Conservation (phyloP, 2,888 invertebrate species). For the Chrysolina haemoptera region DNA sequence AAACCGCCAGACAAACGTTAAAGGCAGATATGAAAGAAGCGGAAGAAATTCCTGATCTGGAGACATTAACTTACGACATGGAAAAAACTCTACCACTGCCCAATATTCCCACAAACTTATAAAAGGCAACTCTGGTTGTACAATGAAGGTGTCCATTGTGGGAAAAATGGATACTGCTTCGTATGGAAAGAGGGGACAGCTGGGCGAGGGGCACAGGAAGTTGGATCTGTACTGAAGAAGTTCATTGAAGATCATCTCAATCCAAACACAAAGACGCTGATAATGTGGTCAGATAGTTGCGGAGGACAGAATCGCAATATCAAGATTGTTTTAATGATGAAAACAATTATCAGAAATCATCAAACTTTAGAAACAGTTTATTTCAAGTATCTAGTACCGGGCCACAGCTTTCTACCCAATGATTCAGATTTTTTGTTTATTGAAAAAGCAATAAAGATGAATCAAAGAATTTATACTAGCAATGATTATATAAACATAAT, state of each 20-base stretch:
- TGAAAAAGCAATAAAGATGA: conserved; percentile 2
- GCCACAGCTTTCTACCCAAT: not conserved
- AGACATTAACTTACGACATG: conserved; percentile 1
- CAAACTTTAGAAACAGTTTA: not conserved
- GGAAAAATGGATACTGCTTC: conserved; percentile 1
- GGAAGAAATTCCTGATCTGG: not conserved
- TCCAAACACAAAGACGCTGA: not conserved
- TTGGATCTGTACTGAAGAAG: no score
- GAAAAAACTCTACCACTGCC: not conserved
- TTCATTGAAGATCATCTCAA: not conserved
- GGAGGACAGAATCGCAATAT: not conserved
- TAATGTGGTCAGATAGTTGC: not conserved
- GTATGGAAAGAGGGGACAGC: not conserved
- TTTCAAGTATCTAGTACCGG: not conserved
- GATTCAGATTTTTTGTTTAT: conserved; percentile 8
- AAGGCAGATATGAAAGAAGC: not conserved
- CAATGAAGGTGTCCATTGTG: not conserved
- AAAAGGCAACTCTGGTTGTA: not conserved
- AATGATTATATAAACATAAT: not conserved
- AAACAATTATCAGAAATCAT: not conserved
- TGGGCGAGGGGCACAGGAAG: no score
- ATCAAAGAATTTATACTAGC: conserved; percentile 2
- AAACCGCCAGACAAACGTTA: not conserved
- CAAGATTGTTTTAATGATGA: not conserved
- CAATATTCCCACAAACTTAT: not conserved